A percentile compares a stretch with the other conserved stretches of the same genome.
Conservation (phyloP, 2,797 vertebrate genomes). For the Eulemur coronatus region DNA sequence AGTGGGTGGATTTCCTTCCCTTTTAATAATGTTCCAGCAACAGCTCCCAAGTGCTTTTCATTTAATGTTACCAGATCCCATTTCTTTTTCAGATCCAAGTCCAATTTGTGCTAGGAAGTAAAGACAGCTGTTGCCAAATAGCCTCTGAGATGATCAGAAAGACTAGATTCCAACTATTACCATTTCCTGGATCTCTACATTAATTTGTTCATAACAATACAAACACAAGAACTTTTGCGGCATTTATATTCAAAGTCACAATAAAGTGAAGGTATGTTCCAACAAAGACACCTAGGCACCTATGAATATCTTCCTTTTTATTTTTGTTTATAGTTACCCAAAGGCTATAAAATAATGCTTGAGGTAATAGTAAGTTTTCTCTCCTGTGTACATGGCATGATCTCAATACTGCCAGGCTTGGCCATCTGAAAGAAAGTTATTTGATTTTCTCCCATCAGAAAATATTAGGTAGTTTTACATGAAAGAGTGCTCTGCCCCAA, state of each 20-base stretch:
- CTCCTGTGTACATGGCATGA: background rate
- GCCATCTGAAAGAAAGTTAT: background rate
- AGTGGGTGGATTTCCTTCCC: constrained; percentile 61
- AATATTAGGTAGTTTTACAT: background rate
- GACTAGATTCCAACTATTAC: background rate
- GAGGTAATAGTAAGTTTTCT: background rate
- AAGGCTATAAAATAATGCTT: background rate
- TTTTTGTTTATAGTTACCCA: background rate
- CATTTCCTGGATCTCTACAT: background rate
- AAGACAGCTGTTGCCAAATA: constrained; percentile 44
- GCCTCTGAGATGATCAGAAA: background rate
- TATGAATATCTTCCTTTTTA: background rate
- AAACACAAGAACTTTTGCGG: background rate
- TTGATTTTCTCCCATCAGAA: background rate
- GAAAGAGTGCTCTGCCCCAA: no score
- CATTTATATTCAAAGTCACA: background rate
- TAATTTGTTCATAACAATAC: no score
- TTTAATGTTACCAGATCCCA: constrained; percentile 26
- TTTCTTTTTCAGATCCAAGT: constrained; percentile 50
- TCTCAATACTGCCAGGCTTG: background rate
- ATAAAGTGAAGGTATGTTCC: background rate
- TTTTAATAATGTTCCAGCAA: constrained; percentile 17
- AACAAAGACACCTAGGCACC: background rate
- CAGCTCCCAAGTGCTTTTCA: constrained; percentile 44
- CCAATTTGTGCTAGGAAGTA: background rate